phyloP scores from a whole-genome alignment of 2,797 vertebrate species.

The Macropodus opercularis region DNA sequence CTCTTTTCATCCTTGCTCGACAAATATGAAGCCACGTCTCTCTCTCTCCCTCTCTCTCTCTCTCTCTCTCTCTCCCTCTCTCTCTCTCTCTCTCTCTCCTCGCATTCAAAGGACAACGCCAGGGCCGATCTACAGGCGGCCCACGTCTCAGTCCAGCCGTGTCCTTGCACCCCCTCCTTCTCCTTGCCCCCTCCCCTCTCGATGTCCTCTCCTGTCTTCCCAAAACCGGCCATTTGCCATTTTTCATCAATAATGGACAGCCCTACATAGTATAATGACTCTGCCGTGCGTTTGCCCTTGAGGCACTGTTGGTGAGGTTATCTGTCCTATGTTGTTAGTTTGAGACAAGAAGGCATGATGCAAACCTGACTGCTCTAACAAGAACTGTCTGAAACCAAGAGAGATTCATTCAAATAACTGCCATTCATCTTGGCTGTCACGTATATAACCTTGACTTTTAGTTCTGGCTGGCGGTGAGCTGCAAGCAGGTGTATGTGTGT shows the following conservation, averaged over 20 bases:
- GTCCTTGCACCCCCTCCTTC: constrained; percentile 67
- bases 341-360: constrained; percentile 44
- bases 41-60: constrained; percentile 32
- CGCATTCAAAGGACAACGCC: constrained; percentile 67
- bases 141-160: constrained; percentile 78
- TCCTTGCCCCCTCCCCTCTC: constrained; percentile 50
- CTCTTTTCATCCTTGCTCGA: constrained; percentile 37
- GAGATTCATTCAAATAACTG: constrained; percentile 25
- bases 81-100: constrained; percentile 35
- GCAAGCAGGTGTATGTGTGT: not conserved
- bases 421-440: constrained; percentile 57
- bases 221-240: constrained; percentile 75
- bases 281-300: constrained; percentile 73
- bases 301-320: constrained; percentile 75
- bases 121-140: constrained; percentile 79
- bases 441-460: constrained; percentile 64
- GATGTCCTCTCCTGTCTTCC: constrained; percentile 64
- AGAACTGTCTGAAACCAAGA: constrained; percentile 35
- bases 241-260: constrained; percentile 81
- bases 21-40: constrained; percentile 55
- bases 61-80: constrained; percentile 23
- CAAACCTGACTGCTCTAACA: constrained; percentile 28
- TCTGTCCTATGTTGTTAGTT: constrained; percentile 69
- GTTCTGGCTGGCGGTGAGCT: too few species aligned
- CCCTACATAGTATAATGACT: constrained; percentile 67